Base-by-base conservation (phyloP, 2,113 vertebrate genomes). In the Pachyramphus minor region DNA sequence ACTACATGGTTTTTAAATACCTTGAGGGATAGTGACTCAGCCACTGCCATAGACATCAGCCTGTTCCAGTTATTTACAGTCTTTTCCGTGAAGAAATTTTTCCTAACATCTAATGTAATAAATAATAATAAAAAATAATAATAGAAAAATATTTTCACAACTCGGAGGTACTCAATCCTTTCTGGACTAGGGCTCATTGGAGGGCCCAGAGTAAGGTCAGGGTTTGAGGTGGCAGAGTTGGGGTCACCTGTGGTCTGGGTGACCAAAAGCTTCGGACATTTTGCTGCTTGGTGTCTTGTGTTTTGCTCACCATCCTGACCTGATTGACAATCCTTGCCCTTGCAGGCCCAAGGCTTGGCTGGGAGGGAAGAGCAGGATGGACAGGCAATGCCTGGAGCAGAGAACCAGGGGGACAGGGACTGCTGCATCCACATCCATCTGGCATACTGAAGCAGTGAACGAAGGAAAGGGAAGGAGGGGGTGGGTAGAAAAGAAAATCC, bases 401-500 rank as follows among this genome's bases (percentile, higher is more conserved):
- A 62, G 64, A 63, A 58, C 5, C 0, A 0, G 47, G 8, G 23
- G 73, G 37, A 73, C 59, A 92, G 91, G 59, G 56, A 72, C 87
- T 19, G 20, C 78, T 6, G 1, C 67, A 76, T 78, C 76, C 12
- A 1, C 47, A 83, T 92, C 94, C 96, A 91, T 94, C 87, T 92
- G 77, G 77, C 91, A 87, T 89, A 72, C 74, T 91, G 91, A 94
- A 84, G 53, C 63, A 92, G 60, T 0, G 19, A 93, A 79, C 84
- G 89, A 87, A 93, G 90, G 58, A 93, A 76, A 90, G 89, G 60
- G 71, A 85, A 90, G 77, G 73, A 91, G 93, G 85, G 75, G 89
- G 53, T 1, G 71, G 79, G 72, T 81, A 84, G 56, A 52, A 93
- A 76, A 96, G 92, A 96, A 96, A 95, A 96, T 96, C 87, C 95